Base-by-base conservation (phyloP, 1,140 invertebrate species). In the Tetraneura akinire region DNA sequence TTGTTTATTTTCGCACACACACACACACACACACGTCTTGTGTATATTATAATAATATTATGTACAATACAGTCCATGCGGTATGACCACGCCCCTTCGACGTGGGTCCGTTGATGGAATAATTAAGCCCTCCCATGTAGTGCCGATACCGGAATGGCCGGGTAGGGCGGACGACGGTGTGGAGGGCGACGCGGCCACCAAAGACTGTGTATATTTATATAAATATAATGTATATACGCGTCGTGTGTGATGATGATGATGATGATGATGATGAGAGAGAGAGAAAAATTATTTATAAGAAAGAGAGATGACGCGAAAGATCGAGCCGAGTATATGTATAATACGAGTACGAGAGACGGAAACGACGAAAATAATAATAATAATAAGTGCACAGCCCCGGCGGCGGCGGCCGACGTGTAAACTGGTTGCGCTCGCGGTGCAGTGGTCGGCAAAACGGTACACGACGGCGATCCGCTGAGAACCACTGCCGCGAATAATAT, bases 51-150 rank as follows among this genome's bases (percentile, higher is more conserved):
- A 4, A 37, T 37, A 37, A 37, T 37, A n/a, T n/a, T n/a, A n/a
- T n/a, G n/a, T n/a, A 21, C n/a, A 68, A 42, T 45, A 53, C 8
- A 37, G 32, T 37, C 32, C 64, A 51, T 68, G 37, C 18, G 57
- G 32, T 37, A 37, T 42, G 37, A 16, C 45, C 80, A 73, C 80
- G 80, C 80, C 80, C 80, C 71, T 74, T 81, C 80, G 57, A 78
- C 73, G 73, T 81, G 71, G 71, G 74, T 78, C 71, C 62, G 70
- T 81, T 81, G 80, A 81, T 81, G 80, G 73, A 81, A 81, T 81
- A 81, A 81, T 81, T 81, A 81, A 81, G 80, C 70, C 80, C 80
- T 81, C 80, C 80, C 80, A 81, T 81, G 80, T 76, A 73, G 80
- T 78, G 51, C 26, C 71, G 74, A 60, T 62, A 78, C 74, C 55